Evolutionary conservation across 2,113 vertebrate species (phyloP).

Genomic region (Grammomys dolichurus): DNA sequence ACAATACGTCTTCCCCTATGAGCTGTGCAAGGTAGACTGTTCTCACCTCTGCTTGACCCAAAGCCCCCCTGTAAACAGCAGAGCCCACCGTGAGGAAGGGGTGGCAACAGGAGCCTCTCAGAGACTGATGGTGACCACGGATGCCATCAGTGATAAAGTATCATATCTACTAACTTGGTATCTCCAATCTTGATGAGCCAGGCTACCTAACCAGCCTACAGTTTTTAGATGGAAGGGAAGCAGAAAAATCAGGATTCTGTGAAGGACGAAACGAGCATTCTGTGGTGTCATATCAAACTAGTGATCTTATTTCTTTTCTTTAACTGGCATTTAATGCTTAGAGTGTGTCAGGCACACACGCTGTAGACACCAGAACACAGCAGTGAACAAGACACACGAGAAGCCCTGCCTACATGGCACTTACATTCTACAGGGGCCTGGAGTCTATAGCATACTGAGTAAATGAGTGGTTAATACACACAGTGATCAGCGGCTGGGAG

Average conservation of each 20-base stretch:
- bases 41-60: background rate
- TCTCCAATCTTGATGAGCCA: background rate
- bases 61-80: background rate
- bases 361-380: slow-evolving; percentile 10
- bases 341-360: background rate
- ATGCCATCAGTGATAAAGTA: background rate
- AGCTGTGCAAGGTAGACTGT: background rate
- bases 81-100: background rate
- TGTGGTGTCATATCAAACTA: background rate
- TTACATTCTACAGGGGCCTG: background rate
- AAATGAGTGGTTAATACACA: background rate
- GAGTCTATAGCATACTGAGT: background rate
- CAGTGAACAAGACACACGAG: background rate
- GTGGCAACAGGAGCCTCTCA: background rate
- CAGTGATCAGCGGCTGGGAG: background rate
- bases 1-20: too few relatives aligned
- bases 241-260: background rate
- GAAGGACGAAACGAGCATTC: background rate
- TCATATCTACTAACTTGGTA: background rate
- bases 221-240: background rate
- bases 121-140: background rate
- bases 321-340: background rate
- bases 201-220: background rate
- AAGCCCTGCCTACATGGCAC: background rate
- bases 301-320: slow-evolving; percentile 16